Base-by-base conservation (phyloP, 2,888 invertebrate genomes). In the Oxycera nigricornis region DNA sequence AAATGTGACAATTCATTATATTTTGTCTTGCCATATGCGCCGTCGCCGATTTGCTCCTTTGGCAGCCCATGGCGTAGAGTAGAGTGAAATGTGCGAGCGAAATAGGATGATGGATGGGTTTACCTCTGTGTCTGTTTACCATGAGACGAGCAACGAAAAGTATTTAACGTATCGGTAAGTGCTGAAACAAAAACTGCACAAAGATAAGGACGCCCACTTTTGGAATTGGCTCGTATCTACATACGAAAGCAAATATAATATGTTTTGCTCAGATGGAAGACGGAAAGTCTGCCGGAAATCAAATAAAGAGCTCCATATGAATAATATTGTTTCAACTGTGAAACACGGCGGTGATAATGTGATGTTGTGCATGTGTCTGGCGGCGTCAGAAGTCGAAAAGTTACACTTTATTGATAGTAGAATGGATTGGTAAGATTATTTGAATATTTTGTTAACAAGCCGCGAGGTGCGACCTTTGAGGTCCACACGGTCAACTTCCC, bases 301-400 rank as follows among this genome's bases (percentile, higher is more conserved):
- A 17, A 52, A 52, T 17, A 17, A 1, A 6, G 52, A 52, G 14
- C 1, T 52, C 52, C 7, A 52, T 52, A 6, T 6, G 1, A 52
- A 52, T n/a, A 52, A 52, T 52, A 11, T 52, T n/a, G 20, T 17
- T 52, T 17, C 52, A 52, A 52, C 52, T 52, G 52, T 52, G n/a
- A 52, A 52, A 17, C 52, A 52, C 52, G 52, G 17, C 52, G 1
- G 52, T n/a, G 52, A 17, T 17, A 52, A 52, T 17, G 9, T 52
- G 0, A 11, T 39, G 1, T 7, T 39, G 39, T 39, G 1, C 9
- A 14, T 7, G 39, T 39, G 39, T 11, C 7, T 39, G 39, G 39
- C 39, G 39, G 39, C 1, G 7, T 0, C 39, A 39, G n/a, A n/a
- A n/a, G n/a, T n/a, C n/a, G n/a, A n/a, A n/a, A n/a, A n/a, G n/a